These are phyloP conservation scores for Butorides virescens DNA, from an alignment of 2,113 vertebrate species.

Conservation along the genomic window DNA sequence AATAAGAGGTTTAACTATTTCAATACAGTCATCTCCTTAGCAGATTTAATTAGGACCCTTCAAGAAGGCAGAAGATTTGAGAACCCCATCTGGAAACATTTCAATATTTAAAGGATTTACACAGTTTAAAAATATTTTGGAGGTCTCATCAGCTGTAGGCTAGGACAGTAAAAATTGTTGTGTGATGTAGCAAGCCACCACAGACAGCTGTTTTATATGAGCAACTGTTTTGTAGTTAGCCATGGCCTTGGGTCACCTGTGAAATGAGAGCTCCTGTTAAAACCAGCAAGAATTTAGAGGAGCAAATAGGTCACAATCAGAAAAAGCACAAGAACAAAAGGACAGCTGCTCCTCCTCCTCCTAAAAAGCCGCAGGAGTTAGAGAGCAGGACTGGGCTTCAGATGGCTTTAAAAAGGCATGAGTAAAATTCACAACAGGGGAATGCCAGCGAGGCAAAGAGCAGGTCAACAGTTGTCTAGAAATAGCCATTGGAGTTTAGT, in stretches of 20 bases:
- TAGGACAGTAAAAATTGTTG: background rate
- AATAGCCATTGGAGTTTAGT: background rate
- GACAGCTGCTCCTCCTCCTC: constrained; percentile 11
- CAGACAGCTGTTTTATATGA: accelerated
- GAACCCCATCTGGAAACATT: background rate
- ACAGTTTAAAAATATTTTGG: background rate
- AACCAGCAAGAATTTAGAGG: background rate
- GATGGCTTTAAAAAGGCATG: background rate
- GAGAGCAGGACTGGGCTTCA: background rate
- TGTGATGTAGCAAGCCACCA: background rate
- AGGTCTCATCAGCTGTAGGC: background rate
- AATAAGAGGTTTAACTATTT: background rate
- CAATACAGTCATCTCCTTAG: background rate
- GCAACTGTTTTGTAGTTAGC: background rate
- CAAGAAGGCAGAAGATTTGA: background rate
- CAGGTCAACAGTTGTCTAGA: constrained; percentile 6
- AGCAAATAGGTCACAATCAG: background rate
- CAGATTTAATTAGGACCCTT: background rate
- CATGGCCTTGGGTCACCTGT: background rate
- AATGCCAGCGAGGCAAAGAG: background rate
- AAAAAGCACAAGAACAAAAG: background rate
- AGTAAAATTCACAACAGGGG: background rate
- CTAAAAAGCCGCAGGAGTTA: background rate
- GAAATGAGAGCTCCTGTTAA: background rate
- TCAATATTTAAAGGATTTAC: background rate